Percentiles rank a stretch among this genome's conserved stretches.
Evolutionary conservation across 2,888 invertebrate species (phyloP).

Genomic region (Mechanitis messenoides): DNA sequence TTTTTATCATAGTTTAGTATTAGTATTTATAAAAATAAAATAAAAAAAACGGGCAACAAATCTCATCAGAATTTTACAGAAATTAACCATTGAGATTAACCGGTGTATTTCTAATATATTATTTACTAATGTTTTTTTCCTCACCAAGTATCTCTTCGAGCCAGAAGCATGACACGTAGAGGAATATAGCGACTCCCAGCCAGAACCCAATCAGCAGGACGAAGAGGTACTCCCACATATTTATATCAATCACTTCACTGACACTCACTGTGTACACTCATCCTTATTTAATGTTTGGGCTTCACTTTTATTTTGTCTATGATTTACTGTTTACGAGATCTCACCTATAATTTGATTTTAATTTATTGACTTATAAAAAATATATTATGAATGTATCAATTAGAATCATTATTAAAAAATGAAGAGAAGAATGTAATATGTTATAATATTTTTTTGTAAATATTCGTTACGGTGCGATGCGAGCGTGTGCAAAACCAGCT

Average conservation of each 20-base stretch:
- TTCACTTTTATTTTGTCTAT: slow-evolving; percentile 4
- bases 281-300: slow-evolving; percentile 12
- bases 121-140: slow-evolving; percentile 35
- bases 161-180: slow-evolving; percentile 75
- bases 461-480: background rate
- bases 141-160: slow-evolving; percentile 79
- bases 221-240: slow-evolving; percentile 68
- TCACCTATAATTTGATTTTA: no score
- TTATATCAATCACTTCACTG: slow-evolving; percentile 31
- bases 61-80: no score
- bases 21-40: no score
- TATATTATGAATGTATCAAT: no score
- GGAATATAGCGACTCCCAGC: slow-evolving; percentile 70
- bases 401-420: no score
- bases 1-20: no score
- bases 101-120: background rate
- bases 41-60: no score
- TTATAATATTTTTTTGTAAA: no score
- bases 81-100: no score
- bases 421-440: no score
- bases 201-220: slow-evolving; percentile 68
- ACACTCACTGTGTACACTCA: slow-evolving; percentile 9
- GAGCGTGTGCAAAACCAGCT: background rate
- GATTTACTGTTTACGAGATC: background rate
- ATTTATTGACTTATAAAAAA: no score